Evolutionary conservation across 2,888 invertebrate genomes (phyloP).

Genomic region (Aplocera efformata): DNA sequence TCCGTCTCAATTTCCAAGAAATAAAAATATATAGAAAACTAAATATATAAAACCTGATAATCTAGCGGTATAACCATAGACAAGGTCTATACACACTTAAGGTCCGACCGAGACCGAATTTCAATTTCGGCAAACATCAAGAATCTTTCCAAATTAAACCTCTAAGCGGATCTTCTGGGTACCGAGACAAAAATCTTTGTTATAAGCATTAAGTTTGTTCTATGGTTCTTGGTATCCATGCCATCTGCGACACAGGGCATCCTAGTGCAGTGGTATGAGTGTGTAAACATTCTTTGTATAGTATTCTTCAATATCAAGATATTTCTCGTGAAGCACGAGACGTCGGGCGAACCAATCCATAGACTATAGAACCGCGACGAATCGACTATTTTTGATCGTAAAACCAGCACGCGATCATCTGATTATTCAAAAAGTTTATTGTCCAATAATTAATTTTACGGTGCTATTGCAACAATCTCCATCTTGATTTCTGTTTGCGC

Average conservation of each 20-base stretch:
- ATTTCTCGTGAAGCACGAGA: conserved; percentile 14
- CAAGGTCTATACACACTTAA: conserved; percentile 5
- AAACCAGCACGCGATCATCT: conserved; percentile 49
- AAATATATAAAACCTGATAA: conserved; percentile 16
- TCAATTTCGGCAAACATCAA: no score
- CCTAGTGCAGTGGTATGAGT: no score
- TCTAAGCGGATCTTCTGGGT: no score
- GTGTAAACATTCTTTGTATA: no score
- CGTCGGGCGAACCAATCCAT: conserved; percentile 1
- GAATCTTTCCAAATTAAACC: no score
- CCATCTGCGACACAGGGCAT: no score
- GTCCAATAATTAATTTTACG: conserved; percentile 46
- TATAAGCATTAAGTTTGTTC: no score
- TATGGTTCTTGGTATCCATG: no score
- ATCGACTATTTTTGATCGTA: conserved; percentile 49
- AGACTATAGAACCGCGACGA: conserved; percentile 36
- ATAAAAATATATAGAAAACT: conserved; percentile 12
- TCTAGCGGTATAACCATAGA: conserved; percentile 23
- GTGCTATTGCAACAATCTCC: conserved; percentile 15
- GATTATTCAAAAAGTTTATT: conserved; percentile 43
- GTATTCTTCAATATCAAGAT: no score
- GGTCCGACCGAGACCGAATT: no score
- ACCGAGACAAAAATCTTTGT: no score
- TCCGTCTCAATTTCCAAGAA: conserved; percentile 19
- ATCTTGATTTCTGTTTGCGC: conserved; percentile 17